Evolutionary conservation across 2,888 invertebrate species (phyloP).

Genomic region (Euproctis similis): DNA sequence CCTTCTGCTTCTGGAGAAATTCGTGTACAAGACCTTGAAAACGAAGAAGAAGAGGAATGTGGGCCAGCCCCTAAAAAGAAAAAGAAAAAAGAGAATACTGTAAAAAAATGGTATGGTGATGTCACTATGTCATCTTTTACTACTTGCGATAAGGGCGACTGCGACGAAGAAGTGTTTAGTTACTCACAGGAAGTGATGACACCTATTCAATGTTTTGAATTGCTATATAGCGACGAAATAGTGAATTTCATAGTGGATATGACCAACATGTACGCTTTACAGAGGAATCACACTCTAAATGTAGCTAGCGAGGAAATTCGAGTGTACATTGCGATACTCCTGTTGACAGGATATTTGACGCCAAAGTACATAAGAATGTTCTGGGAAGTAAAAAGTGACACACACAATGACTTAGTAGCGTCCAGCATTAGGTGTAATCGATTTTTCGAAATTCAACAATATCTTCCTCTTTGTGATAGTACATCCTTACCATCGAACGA

Average conservation of each 20-base stretch:
- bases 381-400: not conserved
- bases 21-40: not conserved
- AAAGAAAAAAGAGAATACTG: slow-evolving; percentile 5
- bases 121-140: not conserved
- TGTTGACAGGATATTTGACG: slow-evolving; percentile 1
- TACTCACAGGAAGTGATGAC: not conserved
- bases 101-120: slow-evolving; percentile 6
- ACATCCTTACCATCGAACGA: slow-evolving; percentile 4
- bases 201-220: slow-evolving; percentile 1
- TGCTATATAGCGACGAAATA: slow-evolving; percentile 4
- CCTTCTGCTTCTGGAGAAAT: not conserved
- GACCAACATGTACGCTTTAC: slow-evolving; percentile 6
- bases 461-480: slow-evolving; percentile 6
- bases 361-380: slow-evolving; percentile 1
- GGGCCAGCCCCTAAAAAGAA: slow-evolving; percentile 5
- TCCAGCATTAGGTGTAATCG: slow-evolving; percentile 6
- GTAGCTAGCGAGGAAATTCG: slow-evolving; percentile 4
- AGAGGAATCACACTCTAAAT: slow-evolving; percentile 5
- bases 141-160: not conserved
- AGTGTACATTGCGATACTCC: slow-evolving; percentile 3
- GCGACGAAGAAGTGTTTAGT: not conserved
- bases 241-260: slow-evolving; percentile 5
- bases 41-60: no score
- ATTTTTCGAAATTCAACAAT: slow-evolving; percentile 6
- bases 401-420: slow-evolving; percentile 3